These are phyloP conservation scores for Cheumatopsyche charites DNA, from an alignment of 1,140 invertebrate genomes.

Conservation along the genomic window DNA sequence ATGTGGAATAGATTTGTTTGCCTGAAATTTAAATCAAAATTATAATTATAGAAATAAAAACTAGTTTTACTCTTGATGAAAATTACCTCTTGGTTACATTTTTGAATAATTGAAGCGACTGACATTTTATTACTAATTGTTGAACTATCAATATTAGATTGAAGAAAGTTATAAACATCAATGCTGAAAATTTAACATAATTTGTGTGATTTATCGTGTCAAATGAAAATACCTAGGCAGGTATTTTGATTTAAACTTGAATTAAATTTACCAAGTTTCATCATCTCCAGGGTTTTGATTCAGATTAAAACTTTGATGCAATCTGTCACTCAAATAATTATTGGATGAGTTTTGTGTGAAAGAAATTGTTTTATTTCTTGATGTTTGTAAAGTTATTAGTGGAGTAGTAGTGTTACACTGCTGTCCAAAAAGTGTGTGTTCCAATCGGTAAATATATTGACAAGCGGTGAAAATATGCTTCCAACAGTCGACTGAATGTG, in stretches of 20 bases:
- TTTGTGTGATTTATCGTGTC: not conserved
- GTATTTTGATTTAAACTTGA: not conserved
- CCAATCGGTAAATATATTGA: slow-evolving; percentile 87
- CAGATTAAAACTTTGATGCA: slow-evolving; percentile 47
- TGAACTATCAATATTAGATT: slow-evolving; percentile 69
- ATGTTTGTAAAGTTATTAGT: slow-evolving; percentile 58
- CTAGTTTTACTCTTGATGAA: slow-evolving; percentile 51
- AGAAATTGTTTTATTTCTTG: slow-evolving; percentile 62
- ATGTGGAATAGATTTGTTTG: slow-evolving; percentile 56
- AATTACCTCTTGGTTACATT: slow-evolving; percentile 59
- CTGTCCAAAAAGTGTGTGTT: slow-evolving; percentile 83
- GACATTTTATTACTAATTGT: slow-evolving; percentile 64
- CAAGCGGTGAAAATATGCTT: slow-evolving; percentile 90
- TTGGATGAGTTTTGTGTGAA: slow-evolving; percentile 60
- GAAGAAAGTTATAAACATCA: slow-evolving; percentile 82
- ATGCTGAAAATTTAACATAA: slow-evolving; percentile 62
- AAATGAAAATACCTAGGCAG: no score
- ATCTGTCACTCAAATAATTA: slow-evolving; percentile 50
- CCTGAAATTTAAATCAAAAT: slow-evolving; percentile 51
- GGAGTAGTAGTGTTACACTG: slow-evolving; percentile 59
- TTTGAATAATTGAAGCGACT: slow-evolving; percentile 59
- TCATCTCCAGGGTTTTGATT: slow-evolving; percentile 61
- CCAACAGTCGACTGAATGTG: slow-evolving; percentile 91
- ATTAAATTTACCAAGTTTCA: slow-evolving; percentile 69
- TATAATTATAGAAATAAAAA: slow-evolving; percentile 66